Conservation (phyloP, 2,888 invertebrate species). For the Busseola fusca region DNA sequence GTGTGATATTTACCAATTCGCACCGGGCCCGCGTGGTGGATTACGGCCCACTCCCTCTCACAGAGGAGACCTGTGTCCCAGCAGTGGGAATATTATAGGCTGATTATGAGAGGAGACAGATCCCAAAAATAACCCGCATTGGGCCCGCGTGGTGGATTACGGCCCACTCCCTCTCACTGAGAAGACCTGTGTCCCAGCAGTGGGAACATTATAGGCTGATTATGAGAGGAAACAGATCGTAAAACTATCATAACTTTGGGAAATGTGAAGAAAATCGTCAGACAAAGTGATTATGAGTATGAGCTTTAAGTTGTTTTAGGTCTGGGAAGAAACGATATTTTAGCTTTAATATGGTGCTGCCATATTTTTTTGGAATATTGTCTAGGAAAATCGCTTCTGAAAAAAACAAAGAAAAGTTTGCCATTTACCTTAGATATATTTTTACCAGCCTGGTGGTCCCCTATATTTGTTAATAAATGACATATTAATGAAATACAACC, state of each 20-base stretch:
- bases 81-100: too few species aligned
- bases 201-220: too few species aligned
- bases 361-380: neutral
- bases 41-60: too few species aligned
- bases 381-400: neutral
- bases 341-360: neutral
- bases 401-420: neutral
- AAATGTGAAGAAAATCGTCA: neutral
- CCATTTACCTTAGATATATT: neutral
- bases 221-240: neutral
- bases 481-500: conserved; percentile 78
- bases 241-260: neutral
- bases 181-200: too few species aligned
- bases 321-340: neutral
- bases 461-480: conserved; percentile 83
- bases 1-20: neutral
- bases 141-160: too few species aligned
- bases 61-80: too few species aligned
- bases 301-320: neutral
- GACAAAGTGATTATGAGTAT: neutral
- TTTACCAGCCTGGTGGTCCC: conserved; percentile 73
- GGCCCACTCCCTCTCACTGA: too few species aligned
- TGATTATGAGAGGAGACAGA: too few species aligned
- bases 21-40: too few species aligned
- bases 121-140: too few species aligned